Percentiles rank a stretch among this genome's conserved stretches.
phyloP scores from a whole-genome alignment of 2,797 vertebrate species.

The Catostomus latipinnis region DNA sequence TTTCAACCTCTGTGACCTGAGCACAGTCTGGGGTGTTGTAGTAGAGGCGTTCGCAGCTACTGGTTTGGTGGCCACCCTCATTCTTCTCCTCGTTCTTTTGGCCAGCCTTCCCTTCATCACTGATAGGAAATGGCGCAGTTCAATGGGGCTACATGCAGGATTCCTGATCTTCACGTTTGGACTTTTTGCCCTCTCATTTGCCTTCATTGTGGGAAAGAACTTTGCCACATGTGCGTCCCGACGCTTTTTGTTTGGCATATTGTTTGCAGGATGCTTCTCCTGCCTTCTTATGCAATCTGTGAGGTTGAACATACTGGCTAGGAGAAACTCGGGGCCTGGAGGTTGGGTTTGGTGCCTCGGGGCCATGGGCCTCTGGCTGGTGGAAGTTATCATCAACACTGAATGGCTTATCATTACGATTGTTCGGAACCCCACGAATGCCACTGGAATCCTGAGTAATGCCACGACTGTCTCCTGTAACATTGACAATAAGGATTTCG shows the following conservation, averaged over 20 bases:
- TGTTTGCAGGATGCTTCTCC: constrained; percentile 90
- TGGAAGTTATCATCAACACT: constrained; percentile 91
- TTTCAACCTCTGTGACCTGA: constrained; percentile 89
- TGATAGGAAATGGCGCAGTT: constrained; percentile 76
- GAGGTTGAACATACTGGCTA: constrained; percentile 82
- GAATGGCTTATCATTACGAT: constrained; percentile 96
- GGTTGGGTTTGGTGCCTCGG: constrained; percentile 80
- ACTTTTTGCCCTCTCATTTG: constrained; percentile 91
- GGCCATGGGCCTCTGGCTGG: constrained; percentile 81
- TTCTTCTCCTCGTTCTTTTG: constrained; percentile 86
- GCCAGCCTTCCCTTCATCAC: constrained; percentile 88
- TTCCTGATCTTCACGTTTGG: constrained; percentile 86
- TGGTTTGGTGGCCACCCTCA: constrained; percentile 79
- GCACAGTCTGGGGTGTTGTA: constrained; percentile 86
- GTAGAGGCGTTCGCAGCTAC: constrained; percentile 85
- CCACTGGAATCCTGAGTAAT: neutral
- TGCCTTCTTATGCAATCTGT: constrained; percentile 86
- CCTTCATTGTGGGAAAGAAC: constrained; percentile 86
- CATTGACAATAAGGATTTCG: constrained; percentile 88
- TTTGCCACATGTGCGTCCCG: constrained; percentile 89
- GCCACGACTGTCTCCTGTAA: constrained; percentile 72
- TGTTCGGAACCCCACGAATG: constrained; percentile 64
- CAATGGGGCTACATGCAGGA: constrained; percentile 80
- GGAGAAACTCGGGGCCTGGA: constrained; percentile 73
- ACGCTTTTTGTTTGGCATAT: constrained; percentile 91